Conservation (phyloP, 1,140 invertebrate genomes). For the Pinna nobilis region DNA sequence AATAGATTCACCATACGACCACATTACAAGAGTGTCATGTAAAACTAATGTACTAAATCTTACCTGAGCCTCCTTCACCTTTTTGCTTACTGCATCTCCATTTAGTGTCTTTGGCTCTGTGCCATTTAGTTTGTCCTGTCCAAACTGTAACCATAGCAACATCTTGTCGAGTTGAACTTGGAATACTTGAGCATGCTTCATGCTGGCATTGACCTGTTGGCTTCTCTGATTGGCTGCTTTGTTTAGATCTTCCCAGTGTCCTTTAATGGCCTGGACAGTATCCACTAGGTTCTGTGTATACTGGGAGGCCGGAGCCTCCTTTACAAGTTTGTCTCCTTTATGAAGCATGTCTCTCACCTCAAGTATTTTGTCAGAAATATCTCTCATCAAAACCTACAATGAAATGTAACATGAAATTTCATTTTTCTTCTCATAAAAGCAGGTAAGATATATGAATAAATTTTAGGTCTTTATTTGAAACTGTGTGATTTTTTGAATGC, state of each 20-base stretch:
- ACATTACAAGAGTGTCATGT: not conserved
- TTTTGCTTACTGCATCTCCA: constrained; percentile 90
- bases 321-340: constrained; percentile 87
- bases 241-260: constrained; percentile 61
- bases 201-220: constrained; percentile 55
- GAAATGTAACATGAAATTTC: too few relatives aligned
- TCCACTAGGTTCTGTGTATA: constrained; percentile 53
- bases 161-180: constrained; percentile 89
- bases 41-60: not conserved
- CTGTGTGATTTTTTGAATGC: too few relatives aligned
- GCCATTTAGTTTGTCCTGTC: constrained; percentile 88
- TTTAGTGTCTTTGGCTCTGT: constrained; percentile 90
- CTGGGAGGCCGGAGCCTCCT: constrained; percentile 75
- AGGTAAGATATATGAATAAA: too few relatives aligned
- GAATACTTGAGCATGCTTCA: constrained; percentile 93
- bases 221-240: constrained; percentile 52
- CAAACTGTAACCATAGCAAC: constrained; percentile 89
- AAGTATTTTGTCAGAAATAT: constrained; percentile 54
- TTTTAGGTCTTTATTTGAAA: too few relatives aligned
- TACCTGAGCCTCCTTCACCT: constrained; percentile 90
- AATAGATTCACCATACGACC: too few relatives aligned
- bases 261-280: constrained; percentile 54
- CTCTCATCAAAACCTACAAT: constrained; percentile 60
- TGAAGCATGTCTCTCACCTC: constrained; percentile 81
- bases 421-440: too few relatives aligned